Base-by-base conservation (phyloP, 2,888 invertebrate genomes). In the Polia nebulosa region DNA sequence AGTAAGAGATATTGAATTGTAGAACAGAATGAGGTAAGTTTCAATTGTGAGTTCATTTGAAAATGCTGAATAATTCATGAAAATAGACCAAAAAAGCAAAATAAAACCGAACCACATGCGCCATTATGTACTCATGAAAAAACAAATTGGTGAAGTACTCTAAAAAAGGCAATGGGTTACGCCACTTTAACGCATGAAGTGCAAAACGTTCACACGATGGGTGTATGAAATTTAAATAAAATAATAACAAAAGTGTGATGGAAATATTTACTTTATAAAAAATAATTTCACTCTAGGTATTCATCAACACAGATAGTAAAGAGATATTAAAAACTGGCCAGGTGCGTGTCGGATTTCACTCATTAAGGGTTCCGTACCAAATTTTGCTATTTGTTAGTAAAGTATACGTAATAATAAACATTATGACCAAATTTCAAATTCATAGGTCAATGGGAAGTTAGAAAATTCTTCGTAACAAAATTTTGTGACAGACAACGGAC, bases 121-220 rank as follows among this genome's bases (percentile, higher is more conserved):
- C n/a, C 27, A 51, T 44, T n/a, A n/a, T n/a, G n/a, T 27, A 22
- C 22, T 13, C 20, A 39, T 27, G 7, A 45, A 52, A 55, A 57
- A 44, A 5, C 25, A 34, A 58, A 62, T 22, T 15, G 8, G 27
- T 22, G 11, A 29, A 73, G 45, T 58, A 58, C 45, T 67, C 52
- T 61, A 57, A 61, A 71, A 73, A 57, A n/a, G 34, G 17, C 34
- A 57, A 60, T 66, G 45, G 56, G 41, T 66, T 52, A 20, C 51
- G 39, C 29, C 58, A 59, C 62, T 60, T 59, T 34, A 62, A 34
- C 17, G 45, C 44, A 17, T 13, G 6, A 41, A 47, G 47, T 63
- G 59, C 45, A 53, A 68, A 62, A 44, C 6, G 20, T 60, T 66
- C 39, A 57, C 22, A 13, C 20, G 17, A 36, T 11, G 27, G 13